Evolutionary conservation across 2,888 invertebrate genomes (phyloP).

Genomic region (Conomelus anceps): DNA sequence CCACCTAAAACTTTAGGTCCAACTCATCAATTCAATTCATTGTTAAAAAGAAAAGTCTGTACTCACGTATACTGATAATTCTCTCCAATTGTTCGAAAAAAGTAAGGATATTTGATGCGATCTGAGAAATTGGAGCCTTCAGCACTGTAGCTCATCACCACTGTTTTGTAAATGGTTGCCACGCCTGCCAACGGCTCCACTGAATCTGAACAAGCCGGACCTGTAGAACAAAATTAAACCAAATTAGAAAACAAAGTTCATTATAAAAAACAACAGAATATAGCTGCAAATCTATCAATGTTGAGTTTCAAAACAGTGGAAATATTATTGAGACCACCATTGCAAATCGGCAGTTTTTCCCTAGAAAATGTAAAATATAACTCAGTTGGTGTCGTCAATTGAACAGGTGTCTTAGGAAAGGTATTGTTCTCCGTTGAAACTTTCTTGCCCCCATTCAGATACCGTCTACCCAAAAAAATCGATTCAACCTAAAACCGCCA

Average conservation of each 20-base stretch:
- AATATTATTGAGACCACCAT: neutral
- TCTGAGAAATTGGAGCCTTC: conserved; percentile 67
- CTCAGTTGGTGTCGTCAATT: too few species aligned
- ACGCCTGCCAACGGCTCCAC: conserved; percentile 72
- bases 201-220: conserved; percentile 75
- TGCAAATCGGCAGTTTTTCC: too few species aligned
- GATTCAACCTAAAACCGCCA: too few species aligned
- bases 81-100: conserved; percentile 73
- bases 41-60: neutral
- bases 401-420: too few species aligned
- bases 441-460: too few species aligned
- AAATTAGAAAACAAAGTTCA: too few species aligned
- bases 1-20: too few species aligned
- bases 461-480: too few species aligned
- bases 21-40: neutral
- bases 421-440: too few species aligned
- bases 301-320: neutral
- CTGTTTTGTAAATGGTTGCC: conserved; percentile 62
- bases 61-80: conserved; percentile 57
- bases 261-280: too few species aligned
- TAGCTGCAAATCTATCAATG: neutral
- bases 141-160: conserved; percentile 71
- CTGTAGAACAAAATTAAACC: conserved; percentile 36
- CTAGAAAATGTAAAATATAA: too few species aligned
- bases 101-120: conserved; percentile 63